Evolutionary conservation across 2,888 invertebrate genomes (phyloP), one percentile per base, ranked within the genome.

Genomic region (Mythimna vitellina): DNA sequence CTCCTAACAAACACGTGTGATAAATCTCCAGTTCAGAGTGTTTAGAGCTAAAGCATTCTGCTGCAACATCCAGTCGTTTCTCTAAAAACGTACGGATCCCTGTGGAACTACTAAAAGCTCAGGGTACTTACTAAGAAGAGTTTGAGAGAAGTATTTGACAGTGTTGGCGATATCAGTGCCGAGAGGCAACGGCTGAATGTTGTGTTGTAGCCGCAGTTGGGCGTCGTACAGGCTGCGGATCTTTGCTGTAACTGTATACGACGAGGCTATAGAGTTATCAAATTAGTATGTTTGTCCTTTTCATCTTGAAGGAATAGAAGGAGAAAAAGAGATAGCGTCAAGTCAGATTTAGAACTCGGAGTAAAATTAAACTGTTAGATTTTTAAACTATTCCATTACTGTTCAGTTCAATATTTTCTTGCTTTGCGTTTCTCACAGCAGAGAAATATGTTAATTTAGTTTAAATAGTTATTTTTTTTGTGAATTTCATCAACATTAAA

Each of bases 91-190:
- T 17, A 46, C 42, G 7, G 17, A 46, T 20, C 46, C 42, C 14
- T n/a, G 25, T 14, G 51, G 17, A 12, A 25, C 17, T 32, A 56
- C 20, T 53, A 29, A 46, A 63, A 22, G 17, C 1, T 22, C n/a
- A 51, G n/a, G 7, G 20, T 68, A 97, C 97, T 97, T 97, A 99
- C 99, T 98, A 86, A 99, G 97, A 80, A 99, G 96, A 57, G 99
- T 99, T 96, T 99, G 99, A 62, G 99, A 99, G 96, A 99, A 99
- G 96, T 99, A 99, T 94, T 99, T 99, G 90, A 99, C 97, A 72
- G 99, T 99, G 95, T 99, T 99, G 81, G 99, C 99, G 93, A 99
- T 99, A 94, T 99, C 99, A 79, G 98, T 97, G 81, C 99, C 99
- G 76, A 99, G 98, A 56, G 99, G 99, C 86, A 98, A 97, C 77